Base-by-base conservation (phyloP, 2,113 vertebrate genomes). In the Heliornis fulica region DNA sequence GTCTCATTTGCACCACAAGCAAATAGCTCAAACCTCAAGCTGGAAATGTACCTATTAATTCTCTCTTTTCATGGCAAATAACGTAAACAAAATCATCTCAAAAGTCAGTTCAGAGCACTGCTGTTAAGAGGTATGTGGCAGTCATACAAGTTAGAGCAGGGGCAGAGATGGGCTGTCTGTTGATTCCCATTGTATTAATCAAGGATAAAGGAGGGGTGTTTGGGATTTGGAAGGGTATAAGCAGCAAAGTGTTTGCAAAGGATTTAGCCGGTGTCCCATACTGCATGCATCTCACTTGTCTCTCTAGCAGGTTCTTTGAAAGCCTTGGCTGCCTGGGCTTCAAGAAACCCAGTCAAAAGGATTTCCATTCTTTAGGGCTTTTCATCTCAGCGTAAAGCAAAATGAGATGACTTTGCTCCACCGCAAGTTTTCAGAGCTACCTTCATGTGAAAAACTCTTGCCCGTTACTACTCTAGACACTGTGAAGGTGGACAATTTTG, bases 1-100 rank as follows among this genome's bases (percentile, higher is more conserved):
- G 92, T 95, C 95, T 75, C 54, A 93, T 97, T 96, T 94, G 32
- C 90, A 75, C 61, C 78, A 89, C 65, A 85, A 50, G 13, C 14
- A 94, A 94, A 96, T 63, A 93, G 60, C 81, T 96, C 68, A 93
- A 18, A 83, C 64, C 81, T 85, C 77, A 94, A 64, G 60, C 41
- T 95, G 56, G 65, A 97, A 96, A 95, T 57, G 71, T 63, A 63
- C n/a, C 66, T 89, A 92, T 96, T 82, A 87, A 85, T 83, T 88
- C 15, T 71, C 20, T 38, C 61, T 71, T n/a, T 64, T 48, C 54
- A 94, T 87, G 86, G 72, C 65, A 94, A 92, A 36, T 48, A 79
- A 56, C 2, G 7, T 69, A 11, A 82, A 78, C 61, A n/a, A 85
- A 93, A 94, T 81, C 0, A 4, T 71, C 54, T 70, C 32, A 3